phyloP scores from a whole-genome alignment of 2,797 vertebrate genomes.

The Prionace glauca region DNA sequence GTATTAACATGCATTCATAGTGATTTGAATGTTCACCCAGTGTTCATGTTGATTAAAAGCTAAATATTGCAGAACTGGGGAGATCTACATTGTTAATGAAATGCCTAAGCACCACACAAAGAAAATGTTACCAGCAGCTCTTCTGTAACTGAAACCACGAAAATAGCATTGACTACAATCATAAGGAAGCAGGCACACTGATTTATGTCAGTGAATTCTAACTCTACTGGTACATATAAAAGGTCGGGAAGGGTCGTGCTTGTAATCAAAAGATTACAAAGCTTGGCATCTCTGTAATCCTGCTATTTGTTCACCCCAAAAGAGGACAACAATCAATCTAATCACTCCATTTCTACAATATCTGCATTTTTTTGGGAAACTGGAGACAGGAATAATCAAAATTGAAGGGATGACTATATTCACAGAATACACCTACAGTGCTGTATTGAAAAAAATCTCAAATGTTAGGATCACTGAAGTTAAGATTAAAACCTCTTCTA shows the following conservation, averaged over 20 bases:
- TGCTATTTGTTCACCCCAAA: too few relatives aligned
- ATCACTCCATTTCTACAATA: too few relatives aligned
- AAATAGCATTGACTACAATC: neutral
- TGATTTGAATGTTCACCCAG: too few relatives aligned
- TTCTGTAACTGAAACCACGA: neutral
- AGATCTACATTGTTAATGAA: neutral
- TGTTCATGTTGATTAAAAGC: too few relatives aligned
- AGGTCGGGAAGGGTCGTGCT: too few relatives aligned
- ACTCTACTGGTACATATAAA: neutral
- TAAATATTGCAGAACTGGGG: neutral
- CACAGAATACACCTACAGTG: too few relatives aligned
- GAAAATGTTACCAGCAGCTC: neutral
- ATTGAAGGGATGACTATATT: neutral
- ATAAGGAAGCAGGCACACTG: neutral
- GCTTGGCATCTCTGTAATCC: neutral
- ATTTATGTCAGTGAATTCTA: neutral
- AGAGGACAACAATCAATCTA: too few relatives aligned
- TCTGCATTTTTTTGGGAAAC: too few relatives aligned
- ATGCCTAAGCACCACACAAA: neutral
- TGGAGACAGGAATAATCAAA: neutral
- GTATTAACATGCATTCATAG: neutral
- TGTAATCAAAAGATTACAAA: too few relatives aligned
- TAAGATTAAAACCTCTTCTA: neutral
- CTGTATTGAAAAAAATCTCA: neutral
- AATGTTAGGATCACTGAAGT: neutral